Evolutionary conservation across 2,888 invertebrate genomes (phyloP).

Genomic region (Cephus pygmeus): DNA sequence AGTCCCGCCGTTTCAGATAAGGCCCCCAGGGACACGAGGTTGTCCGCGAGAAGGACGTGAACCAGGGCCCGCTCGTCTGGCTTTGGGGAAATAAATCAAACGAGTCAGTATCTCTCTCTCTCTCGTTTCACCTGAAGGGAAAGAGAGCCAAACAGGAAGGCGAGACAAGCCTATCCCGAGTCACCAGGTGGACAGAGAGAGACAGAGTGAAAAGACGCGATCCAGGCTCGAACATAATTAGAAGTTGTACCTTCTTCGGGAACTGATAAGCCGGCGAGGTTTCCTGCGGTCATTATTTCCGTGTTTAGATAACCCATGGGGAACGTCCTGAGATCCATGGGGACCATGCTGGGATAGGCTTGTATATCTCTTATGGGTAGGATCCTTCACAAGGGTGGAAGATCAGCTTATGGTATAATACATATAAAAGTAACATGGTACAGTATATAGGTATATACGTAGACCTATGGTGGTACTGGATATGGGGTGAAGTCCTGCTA

Average conservation of each 20-base stretch:
- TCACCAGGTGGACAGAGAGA: not conserved
- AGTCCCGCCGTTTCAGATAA: conserved; percentile 20
- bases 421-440: not conserved
- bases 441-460: not conserved
- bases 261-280: conserved; percentile 48
- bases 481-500: not conserved
- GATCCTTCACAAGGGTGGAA: not conserved
- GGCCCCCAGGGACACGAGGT: not conserved
- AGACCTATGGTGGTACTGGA: not conserved
- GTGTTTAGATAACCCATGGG: conserved; percentile 60
- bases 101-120: not conserved
- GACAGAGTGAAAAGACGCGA: not conserved
- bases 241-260: conserved; percentile 57
- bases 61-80: not conserved
- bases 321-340: not conserved
- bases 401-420: not conserved
- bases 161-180: not conserved
- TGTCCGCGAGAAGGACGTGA: not conserved
- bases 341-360: not conserved
- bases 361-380: not conserved
- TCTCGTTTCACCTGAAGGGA: not conserved
- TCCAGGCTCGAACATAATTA: conserved; percentile 55
- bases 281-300: conserved; percentile 58
- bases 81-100: conserved; percentile 6
- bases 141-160: not conserved